These are phyloP conservation scores for Mythimna lalbum DNA, from an alignment of 2,888 invertebrate species.

Conservation along the genomic window DNA sequence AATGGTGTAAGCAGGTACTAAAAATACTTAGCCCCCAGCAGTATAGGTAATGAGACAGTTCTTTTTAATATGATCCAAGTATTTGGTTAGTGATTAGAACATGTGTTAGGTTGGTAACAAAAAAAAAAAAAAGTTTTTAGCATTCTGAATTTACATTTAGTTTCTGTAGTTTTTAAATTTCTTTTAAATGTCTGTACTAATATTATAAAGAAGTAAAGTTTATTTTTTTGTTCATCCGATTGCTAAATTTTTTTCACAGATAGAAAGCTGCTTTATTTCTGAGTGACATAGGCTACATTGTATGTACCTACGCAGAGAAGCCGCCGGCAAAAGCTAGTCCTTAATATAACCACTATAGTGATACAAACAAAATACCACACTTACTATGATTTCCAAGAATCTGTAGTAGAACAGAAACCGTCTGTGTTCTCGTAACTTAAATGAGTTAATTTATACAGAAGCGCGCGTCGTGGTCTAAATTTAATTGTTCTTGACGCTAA, in stretches of 20 bases:
- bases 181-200: too few species aligned
- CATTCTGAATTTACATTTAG: background rate
- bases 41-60: too few species aligned
- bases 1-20: background rate
- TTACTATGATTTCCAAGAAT: constrained; percentile 43
- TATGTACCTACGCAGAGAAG: too few species aligned
- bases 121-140: background rate
- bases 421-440: constrained; percentile 65
- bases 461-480: constrained; percentile 82
- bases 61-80: too few species aligned
- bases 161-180: background rate
- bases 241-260: too few species aligned
- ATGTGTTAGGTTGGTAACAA: background rate
- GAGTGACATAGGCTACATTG: too few species aligned
- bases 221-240: too few species aligned
- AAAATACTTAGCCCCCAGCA: too few species aligned
- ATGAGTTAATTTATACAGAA: constrained; percentile 84
- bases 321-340: too few species aligned
- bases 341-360: background rate
- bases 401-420: constrained; percentile 39
- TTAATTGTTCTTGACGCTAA: constrained; percentile 87
- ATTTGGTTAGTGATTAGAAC: background rate
- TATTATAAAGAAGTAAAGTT: too few species aligned
- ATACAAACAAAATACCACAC: constrained; percentile 4
- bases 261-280: too few species aligned